Conservation (phyloP, 2,113 vertebrate genomes). For the Chloropsis cyanopogon region DNA sequence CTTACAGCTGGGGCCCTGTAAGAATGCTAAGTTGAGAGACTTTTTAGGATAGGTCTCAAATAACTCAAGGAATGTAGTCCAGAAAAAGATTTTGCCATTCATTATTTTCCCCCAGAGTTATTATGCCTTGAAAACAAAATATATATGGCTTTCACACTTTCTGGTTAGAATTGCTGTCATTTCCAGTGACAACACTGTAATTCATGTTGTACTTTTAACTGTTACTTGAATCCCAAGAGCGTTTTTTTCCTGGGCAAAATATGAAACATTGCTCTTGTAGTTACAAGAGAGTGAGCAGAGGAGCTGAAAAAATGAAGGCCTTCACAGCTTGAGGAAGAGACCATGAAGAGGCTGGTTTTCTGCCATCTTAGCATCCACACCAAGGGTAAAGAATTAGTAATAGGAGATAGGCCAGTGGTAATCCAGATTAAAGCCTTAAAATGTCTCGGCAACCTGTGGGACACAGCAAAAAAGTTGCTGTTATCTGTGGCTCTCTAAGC, state of each 20-base stretch:
- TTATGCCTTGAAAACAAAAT: slow-evolving; percentile 29
- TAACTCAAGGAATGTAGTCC: not conserved
- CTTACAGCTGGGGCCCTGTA: not conserved
- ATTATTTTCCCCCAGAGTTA: not conserved
- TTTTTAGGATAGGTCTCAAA: not conserved
- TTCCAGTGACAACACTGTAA: slow-evolving; percentile 44
- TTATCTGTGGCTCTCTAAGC: not conserved
- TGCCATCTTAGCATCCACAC: not conserved
- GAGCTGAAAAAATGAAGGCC: not conserved
- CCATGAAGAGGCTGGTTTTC: not conserved
- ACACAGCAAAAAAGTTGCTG: not conserved
- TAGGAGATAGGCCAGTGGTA: not conserved
- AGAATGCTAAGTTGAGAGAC: not conserved
- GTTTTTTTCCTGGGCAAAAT: not conserved
- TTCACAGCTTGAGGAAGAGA: not conserved
- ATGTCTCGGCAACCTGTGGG: not conserved
- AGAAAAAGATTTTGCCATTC: not conserved
- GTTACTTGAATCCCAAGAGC: slow-evolving; percentile 17
- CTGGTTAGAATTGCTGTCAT: slow-evolving; percentile 27
- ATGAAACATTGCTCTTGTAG: not conserved
- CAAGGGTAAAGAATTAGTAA: not conserved
- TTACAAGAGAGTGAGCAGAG: not conserved
- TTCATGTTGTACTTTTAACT: slow-evolving; percentile 34
- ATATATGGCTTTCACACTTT: slow-evolving; percentile 23
- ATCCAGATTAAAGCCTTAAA: not conserved